Conservation (phyloP, 1,140 invertebrate genomes). For the Pogonomyrmex californicus region DNA sequence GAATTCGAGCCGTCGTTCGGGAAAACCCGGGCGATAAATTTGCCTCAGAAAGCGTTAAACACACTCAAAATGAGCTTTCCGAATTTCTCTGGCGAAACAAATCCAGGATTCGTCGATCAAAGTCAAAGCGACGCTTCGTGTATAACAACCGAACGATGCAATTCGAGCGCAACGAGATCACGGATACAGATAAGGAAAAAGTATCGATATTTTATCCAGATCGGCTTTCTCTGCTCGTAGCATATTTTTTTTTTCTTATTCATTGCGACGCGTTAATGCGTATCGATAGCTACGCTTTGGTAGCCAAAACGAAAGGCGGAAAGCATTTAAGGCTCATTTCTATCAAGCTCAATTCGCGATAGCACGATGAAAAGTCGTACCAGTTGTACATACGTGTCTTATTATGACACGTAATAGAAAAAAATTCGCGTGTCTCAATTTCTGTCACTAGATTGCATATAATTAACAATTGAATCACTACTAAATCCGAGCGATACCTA, state of each 20-base stretch:
- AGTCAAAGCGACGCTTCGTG: conserved; percentile 22
- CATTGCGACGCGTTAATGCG: not conserved
- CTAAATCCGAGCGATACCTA: not conserved
- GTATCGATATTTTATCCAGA: conserved; percentile 19
- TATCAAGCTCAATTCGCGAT: not conserved
- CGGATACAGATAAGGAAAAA: conserved; percentile 27
- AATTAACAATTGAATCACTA: not conserved
- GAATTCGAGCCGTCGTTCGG: no score
- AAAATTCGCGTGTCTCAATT: not conserved
- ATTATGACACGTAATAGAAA: not conserved
- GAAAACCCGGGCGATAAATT: conserved; percentile 16
- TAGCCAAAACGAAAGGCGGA: not conserved
- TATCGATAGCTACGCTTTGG: not conserved
- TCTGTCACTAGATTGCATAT: no score
- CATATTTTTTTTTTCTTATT: not conserved
- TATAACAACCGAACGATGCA: conserved; percentile 25
- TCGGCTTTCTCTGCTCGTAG: conserved; percentile 26
- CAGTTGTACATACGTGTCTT: not conserved
- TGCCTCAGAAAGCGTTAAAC: conserved; percentile 28
- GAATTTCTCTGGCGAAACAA: conserved; percentile 38
- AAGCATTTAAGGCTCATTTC: not conserved
- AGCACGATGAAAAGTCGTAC: not conserved
- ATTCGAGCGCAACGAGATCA: conserved; percentile 48
- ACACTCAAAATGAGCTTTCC: conserved; percentile 36
- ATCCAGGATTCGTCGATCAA: conserved; percentile 44